Evolutionary conservation across 2,797 vertebrate genomes (phyloP), one percentile per base, ranked within the genome.

Genomic region (Callimico goeldii): DNA sequence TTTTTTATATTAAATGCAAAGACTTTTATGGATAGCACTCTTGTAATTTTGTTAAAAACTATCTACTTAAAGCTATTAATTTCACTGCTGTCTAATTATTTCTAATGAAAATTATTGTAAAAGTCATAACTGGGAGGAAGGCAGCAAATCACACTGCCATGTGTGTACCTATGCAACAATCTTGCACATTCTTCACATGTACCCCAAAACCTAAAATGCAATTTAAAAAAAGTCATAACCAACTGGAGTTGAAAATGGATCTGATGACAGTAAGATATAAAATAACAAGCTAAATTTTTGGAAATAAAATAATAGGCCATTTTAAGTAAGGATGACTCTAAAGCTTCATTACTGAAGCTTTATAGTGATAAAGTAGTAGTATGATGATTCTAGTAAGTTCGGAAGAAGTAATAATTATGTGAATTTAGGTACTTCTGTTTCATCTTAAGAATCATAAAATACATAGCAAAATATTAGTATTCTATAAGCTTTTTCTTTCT

Each of bases 1-100:
- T 93, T 96, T 95, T 91, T 72, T 46, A 91, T 0, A 84, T 58
- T 88, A 93, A 96, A 92, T 93, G 57, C 14, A 88, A 96, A 93
- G n/a, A 1, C 4, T 67, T 39, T 5, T 55, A 76, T 79, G 52
- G 14, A 41, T 64, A 91, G 39, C 1, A 86, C 4, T 73, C 94
- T 76, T 82, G 7, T 64, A 90, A 86, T 90, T 55, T 93, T 26
- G 4, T 84, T 90, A 84, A 93, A 95, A 83, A 58, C 20, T 94
- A 22, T 82, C 3, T 30, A 73, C 24, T 55, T 84, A 73, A 91
- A 80, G 8, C 13, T 79, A 88, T 85, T 81, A 83, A 80, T 93
- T 95, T 87, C 52, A 90, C 7, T 91, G 22, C 43, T 89, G 26
- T 77, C 20, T 94, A 92, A 67, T 67, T 82, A 73, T 52, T 96